Percentiles rank a stretch among this genome's conserved stretches.
Evolutionary conservation across 1,140 invertebrate species (phyloP).

Genomic region (Drosophila ogumai): DNA sequence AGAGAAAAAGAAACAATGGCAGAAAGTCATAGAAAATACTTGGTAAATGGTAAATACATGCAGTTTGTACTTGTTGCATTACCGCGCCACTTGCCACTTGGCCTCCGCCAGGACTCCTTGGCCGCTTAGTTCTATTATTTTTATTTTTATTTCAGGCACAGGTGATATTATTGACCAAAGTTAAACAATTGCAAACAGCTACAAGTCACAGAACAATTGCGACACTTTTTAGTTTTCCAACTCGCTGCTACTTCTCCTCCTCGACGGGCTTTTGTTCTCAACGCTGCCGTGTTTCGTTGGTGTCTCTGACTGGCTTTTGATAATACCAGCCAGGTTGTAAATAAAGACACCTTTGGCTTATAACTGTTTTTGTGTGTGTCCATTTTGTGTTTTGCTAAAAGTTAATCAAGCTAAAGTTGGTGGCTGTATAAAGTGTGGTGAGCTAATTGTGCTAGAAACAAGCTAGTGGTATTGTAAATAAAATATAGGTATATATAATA

Average conservation of each 20-base stretch:
- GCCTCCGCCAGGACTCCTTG: conserved; percentile 22
- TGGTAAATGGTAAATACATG: conserved; percentile 77
- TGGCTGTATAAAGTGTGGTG: background rate
- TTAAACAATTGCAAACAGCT: conserved; percentile 73
- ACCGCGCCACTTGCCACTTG: conserved; percentile 27
- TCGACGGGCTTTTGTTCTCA: conserved; percentile 2
- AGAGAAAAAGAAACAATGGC: conserved; percentile 47
- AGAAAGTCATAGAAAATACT: conserved; percentile 76
- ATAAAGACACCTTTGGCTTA: conserved; percentile 18
- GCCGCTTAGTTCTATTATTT: conserved; percentile 10
- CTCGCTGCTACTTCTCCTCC: conserved; percentile 12
- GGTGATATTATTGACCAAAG: conserved; percentile 78
- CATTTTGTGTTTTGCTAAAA: conserved; percentile 4
- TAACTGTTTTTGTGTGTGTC: conserved; percentile 10
- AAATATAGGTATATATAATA: too few species aligned
- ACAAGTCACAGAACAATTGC: conserved; percentile 66
- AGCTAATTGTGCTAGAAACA: background rate
- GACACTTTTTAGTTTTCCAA: conserved; percentile 69
- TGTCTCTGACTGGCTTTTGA: conserved; percentile 4
- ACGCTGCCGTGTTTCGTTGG: too few species aligned
- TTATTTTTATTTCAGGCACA: conserved; percentile 43
- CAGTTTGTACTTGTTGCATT: conserved; percentile 71
- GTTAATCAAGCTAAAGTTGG: conserved; percentile 23
- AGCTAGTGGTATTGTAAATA: too few species aligned
- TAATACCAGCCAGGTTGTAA: conserved; percentile 16